These are phyloP conservation scores for Leptogaster cylindrica DNA, from an alignment of 2,888 invertebrate species.

Conservation along the genomic window DNA sequence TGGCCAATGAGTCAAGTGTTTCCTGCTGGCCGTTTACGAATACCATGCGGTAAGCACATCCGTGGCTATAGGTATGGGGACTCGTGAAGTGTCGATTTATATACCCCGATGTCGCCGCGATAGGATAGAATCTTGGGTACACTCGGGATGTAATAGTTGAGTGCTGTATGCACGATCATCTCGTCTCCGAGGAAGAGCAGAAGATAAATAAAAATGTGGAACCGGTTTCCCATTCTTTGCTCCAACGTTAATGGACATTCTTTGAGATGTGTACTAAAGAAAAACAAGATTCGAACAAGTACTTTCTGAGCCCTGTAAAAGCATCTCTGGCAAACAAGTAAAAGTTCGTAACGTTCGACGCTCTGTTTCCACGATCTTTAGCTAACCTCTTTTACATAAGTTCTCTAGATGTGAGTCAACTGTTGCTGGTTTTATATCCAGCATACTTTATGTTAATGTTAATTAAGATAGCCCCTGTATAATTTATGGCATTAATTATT, in stretches of 20 bases:
- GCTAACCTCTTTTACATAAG: constrained; percentile 25
- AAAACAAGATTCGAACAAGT: constrained; percentile 21
- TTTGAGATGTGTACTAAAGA: constrained; percentile 22
- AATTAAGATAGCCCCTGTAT: constrained; percentile 47
- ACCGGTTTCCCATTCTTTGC: constrained; percentile 35
- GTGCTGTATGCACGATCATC: constrained; percentile 19
- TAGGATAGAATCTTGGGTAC: constrained; percentile 19
- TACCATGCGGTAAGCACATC: background rate
- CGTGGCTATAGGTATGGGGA: background rate
- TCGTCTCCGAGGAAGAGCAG: background rate
- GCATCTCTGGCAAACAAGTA: constrained; percentile 25
- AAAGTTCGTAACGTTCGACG: constrained; percentile 30
- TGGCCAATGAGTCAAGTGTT: constrained; percentile 37
- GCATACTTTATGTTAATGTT: constrained; percentile 39
- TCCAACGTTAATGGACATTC: constrained; percentile 36
- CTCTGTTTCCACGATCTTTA: constrained; percentile 1
- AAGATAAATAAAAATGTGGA: constrained; percentile 13
- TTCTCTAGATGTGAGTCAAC: constrained; percentile 3
- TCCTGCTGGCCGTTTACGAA: background rate
- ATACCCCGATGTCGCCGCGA: constrained; percentile 22
- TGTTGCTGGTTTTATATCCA: background rate
- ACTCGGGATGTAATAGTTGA: constrained; percentile 28
- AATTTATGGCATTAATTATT: constrained; percentile 48
- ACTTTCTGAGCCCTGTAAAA: constrained; percentile 7
- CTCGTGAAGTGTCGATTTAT: too few relatives aligned